These are phyloP conservation scores for Hexactinellida sp. DNA, from an alignment of 37 sponge, comb jelly and placozoan species.

Conservation along the genomic window DNA sequence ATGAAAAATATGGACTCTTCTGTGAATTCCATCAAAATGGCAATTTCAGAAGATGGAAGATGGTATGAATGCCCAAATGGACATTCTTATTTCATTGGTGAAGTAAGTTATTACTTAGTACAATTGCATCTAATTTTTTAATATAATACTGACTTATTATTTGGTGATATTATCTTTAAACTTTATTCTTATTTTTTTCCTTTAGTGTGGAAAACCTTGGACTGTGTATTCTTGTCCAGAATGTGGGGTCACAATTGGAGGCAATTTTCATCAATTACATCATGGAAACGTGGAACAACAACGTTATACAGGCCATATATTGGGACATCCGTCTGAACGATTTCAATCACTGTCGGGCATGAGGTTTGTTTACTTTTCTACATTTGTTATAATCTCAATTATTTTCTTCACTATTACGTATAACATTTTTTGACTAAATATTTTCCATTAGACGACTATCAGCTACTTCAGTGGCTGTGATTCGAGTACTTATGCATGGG, in stretches of 20 bases:
- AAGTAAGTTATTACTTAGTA: not conserved
- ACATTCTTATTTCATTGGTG: slow-evolving; percentile 4
- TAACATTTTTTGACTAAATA: too few relatives aligned
- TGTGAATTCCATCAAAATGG: not conserved
- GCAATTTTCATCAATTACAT: not conserved
- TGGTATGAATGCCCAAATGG: slow-evolving; percentile 15
- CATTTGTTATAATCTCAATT: not conserved
- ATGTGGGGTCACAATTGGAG: not conserved
- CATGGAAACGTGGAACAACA: not conserved
- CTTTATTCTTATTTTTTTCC: too few relatives aligned
- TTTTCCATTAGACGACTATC: slow-evolving; percentile 3
- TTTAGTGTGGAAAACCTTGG: not conserved
- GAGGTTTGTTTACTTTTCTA: not conserved
- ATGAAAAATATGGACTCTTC: not conserved
- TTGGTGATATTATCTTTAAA: too few relatives aligned
- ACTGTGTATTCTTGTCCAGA: not conserved
- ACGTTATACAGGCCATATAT: not conserved
- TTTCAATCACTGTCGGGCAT: not conserved
- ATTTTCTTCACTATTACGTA: too few relatives aligned
- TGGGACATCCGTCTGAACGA: not conserved
- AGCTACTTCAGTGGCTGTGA: not conserved
- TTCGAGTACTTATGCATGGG: not conserved
- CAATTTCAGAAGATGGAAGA: not conserved
- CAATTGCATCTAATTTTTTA: too few relatives aligned
- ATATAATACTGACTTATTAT: too few relatives aligned